These are phyloP conservation scores for Agriopis marginaria DNA, from an alignment of 2,888 invertebrate genomes.

Conservation along the genomic window DNA sequence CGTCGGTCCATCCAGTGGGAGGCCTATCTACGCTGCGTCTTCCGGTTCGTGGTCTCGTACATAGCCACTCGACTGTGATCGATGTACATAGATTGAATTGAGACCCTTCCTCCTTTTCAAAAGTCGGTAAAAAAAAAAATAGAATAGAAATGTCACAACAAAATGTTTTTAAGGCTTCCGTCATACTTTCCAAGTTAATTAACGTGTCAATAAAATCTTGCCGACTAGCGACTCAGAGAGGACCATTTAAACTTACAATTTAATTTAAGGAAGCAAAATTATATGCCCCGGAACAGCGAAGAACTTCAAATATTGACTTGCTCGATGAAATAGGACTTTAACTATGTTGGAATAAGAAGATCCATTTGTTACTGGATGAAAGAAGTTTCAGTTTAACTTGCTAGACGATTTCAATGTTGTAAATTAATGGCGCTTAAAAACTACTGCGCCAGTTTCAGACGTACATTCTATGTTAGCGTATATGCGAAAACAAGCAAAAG, in stretches of 20 bases:
- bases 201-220: constrained; percentile 25
- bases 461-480: constrained; percentile 11
- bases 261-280: constrained; percentile 28
- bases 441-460: constrained; percentile 8
- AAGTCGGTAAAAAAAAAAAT: no score
- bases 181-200: constrained; percentile 13
- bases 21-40: no score
- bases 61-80: no score
- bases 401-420: constrained; percentile 58
- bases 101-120: no score
- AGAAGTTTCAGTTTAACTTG: constrained; percentile 56
- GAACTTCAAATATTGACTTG: constrained; percentile 29
- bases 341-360: constrained; percentile 22
- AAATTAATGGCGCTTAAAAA: constrained; percentile 15
- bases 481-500: neutral
- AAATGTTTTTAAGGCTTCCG: constrained; percentile 3
- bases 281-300: constrained; percentile 16
- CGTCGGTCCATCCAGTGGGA: no score
- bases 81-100: no score
- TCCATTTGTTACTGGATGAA: constrained; percentile 34
- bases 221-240: constrained; percentile 11
- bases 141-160: constrained; percentile 4
- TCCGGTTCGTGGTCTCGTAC: no score
- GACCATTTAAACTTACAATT: constrained; percentile 24
- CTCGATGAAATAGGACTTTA: constrained; percentile 22